Conservation (phyloP, 2,888 invertebrate genomes). For the Phymatocera aterrima region DNA sequence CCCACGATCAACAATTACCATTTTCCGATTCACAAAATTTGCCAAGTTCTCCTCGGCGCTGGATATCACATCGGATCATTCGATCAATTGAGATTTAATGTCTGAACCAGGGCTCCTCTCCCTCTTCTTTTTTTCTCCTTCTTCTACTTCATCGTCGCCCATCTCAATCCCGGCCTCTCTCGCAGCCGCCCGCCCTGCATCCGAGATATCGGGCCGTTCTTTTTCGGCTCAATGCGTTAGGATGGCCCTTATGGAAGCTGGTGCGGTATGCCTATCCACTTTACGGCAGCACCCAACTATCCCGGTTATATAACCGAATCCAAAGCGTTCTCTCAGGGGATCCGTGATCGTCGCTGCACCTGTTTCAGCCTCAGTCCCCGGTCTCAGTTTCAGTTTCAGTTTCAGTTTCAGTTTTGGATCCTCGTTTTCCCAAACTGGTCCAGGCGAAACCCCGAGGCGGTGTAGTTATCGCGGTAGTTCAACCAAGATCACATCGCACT, state of each 20-base stretch:
- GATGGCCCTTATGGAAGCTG: not conserved
- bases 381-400: too few relatives aligned
- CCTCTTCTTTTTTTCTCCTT: too few relatives aligned
- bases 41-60: not conserved
- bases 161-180: too few relatives aligned
- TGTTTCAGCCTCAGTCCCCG: too few relatives aligned
- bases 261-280: not conserved
- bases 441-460: not conserved
- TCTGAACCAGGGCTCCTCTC: not conserved
- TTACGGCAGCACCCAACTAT: constrained; percentile 3
- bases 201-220: not conserved
- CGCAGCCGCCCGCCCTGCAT: constrained; percentile 1
- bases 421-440: not conserved
- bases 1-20: constrained; percentile 24
- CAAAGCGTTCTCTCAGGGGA: not conserved
- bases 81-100: constrained; percentile 39
- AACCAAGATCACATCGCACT: not conserved
- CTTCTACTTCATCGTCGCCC: too few relatives aligned
- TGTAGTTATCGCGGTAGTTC: constrained; percentile 11
- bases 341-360: not conserved
- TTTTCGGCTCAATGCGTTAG: constrained; percentile 27
- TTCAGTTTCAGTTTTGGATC: too few relatives aligned
- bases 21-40: constrained; percentile 6
- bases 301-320: not conserved
- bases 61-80: constrained; percentile 11